phyloP scores from a whole-genome alignment of 2,888 invertebrate species.

The Lasioglossum marginatum region DNA sequence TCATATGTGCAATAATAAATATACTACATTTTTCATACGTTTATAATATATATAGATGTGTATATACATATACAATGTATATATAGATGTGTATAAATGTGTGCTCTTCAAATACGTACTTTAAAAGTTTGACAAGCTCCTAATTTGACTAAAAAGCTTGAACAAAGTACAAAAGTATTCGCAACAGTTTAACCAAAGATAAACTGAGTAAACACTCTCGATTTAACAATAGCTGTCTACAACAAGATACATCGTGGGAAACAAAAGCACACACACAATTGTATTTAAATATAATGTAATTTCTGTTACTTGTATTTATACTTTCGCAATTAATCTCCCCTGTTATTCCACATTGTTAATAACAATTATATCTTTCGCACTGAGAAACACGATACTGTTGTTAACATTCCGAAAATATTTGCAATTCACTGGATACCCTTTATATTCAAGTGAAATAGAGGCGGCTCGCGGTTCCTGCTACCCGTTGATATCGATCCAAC shows the following conservation, averaged over 20 bases:
- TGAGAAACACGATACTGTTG: background rate
- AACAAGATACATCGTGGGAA: background rate
- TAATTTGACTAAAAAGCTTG: background rate
- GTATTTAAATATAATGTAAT: too few relatives aligned
- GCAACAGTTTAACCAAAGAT: too few relatives aligned
- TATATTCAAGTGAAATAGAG: background rate
- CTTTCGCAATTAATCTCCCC: background rate
- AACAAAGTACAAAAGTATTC: background rate
- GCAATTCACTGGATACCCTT: constrained; percentile 4
- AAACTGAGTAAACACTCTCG: background rate
- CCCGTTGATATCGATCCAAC: constrained; percentile 7
- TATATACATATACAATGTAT: too few relatives aligned
- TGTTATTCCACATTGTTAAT: background rate
- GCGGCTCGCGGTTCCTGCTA: background rate
- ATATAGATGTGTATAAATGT: too few relatives aligned
- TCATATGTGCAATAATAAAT: too few relatives aligned
- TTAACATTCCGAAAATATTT: background rate
- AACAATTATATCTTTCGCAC: background rate
- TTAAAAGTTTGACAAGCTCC: background rate
- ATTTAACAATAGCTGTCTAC: background rate
- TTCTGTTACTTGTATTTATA: background rate
- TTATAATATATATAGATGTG: too few relatives aligned
- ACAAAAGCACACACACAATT: background rate
- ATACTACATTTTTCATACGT: too few relatives aligned
- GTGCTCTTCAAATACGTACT: too few relatives aligned